A percentile compares a stretch with the other conserved stretches of the same genome.
These are phyloP conservation scores for Pangasianodon hypophthalmus DNA, from an alignment of 2,113 vertebrate genomes.

Conservation along the genomic window DNA sequence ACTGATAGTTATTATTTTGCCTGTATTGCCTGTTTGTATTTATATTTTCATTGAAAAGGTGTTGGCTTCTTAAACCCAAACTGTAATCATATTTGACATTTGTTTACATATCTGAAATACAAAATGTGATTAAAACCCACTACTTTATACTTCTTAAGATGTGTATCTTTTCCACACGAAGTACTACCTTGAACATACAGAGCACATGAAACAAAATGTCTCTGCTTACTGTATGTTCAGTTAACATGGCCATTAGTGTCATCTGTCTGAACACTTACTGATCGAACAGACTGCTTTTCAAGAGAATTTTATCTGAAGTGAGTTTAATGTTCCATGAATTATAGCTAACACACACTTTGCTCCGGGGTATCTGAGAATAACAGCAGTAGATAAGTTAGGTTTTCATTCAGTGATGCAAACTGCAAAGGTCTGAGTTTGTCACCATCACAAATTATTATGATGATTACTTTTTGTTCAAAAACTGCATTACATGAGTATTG, in stretches of 20 bases:
- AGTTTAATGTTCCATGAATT: constrained; percentile 28
- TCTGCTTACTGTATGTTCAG: constrained; percentile 8
- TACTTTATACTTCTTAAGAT: constrained; percentile 35
- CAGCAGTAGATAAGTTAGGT: not conserved
- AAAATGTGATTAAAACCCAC: constrained; percentile 51
- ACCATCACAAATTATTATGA: not conserved
- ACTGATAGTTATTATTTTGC: constrained; percentile 47
- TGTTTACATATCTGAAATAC: constrained; percentile 53
- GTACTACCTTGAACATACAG: constrained; percentile 4
- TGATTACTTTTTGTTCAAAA: not conserved
- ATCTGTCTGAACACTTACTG: not conserved
- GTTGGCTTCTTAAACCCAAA: constrained; percentile 39
- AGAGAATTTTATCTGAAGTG: constrained; percentile 18
- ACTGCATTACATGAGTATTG: not conserved
- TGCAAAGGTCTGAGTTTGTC: not conserved
- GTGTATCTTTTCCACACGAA: constrained; percentile 21
- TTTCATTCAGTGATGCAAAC: not conserved
- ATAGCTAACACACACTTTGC: constrained; percentile 34
- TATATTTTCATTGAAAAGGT: constrained; percentile 60
- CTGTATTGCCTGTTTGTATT: constrained; percentile 64
- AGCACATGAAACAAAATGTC: not conserved
- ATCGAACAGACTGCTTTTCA: constrained; percentile 8
- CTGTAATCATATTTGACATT: constrained; percentile 52
- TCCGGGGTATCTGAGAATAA: not conserved
- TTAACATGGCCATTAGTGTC: constrained; percentile 28